Evolutionary conservation across 2,797 vertebrate genomes (phyloP).

Genomic region (Oryzias sinensis): DNA sequence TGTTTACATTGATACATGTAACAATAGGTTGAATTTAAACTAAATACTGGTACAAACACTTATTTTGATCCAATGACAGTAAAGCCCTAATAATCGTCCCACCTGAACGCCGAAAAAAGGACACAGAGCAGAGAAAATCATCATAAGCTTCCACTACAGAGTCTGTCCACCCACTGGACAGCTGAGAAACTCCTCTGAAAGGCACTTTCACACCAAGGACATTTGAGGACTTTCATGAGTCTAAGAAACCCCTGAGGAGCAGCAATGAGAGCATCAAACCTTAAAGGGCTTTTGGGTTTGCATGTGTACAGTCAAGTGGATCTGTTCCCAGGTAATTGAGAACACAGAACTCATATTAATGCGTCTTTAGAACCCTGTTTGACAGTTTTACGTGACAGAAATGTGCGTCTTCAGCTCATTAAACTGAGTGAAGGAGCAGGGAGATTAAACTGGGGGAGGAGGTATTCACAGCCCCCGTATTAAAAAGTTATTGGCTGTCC

Average conservation of each 20-base stretch:
- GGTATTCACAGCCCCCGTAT: too few species aligned
- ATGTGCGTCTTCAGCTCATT: too few species aligned
- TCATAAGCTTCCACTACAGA: not conserved
- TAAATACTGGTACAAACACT: not conserved
- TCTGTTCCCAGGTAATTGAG: not conserved
- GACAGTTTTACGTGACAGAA: too few species aligned
- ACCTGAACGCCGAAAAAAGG: not conserved
- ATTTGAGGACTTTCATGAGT: not conserved
- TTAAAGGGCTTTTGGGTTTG: not conserved
- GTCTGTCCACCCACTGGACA: constrained; percentile 1
- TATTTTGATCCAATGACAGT: too few species aligned
- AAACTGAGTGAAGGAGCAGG: too few species aligned
- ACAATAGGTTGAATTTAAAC: not conserved
- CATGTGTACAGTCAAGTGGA: not conserved
- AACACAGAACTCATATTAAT: not conserved
- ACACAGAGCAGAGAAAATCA: constrained; percentile 1
- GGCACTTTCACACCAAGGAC: constrained; percentile 1
- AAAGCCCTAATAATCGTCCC: not conserved
- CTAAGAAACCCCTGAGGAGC: not conserved
- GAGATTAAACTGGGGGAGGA: too few species aligned
- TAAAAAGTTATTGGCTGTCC: too few species aligned
- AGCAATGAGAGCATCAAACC: not conserved
- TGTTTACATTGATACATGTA: not conserved
- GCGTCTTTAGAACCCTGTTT: too few species aligned
- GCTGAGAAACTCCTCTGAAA: constrained; percentile 14